These are phyloP conservation scores for Andricus grossulariae DNA, from an alignment of 1,140 invertebrate species.

Conservation along the genomic window DNA sequence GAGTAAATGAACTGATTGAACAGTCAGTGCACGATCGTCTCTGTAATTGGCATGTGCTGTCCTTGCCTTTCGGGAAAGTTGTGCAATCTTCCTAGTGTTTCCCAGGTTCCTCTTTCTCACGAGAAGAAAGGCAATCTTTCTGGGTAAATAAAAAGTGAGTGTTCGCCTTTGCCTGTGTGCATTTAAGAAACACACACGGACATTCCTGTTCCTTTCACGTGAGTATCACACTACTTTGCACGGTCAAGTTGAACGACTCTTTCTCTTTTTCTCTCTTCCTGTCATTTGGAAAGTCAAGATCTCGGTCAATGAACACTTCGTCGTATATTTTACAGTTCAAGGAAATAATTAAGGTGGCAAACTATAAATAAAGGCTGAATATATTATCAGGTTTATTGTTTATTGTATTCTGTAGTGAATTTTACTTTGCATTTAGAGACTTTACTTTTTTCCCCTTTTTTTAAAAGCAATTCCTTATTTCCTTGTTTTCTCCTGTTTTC, in stretches of 20 bases:
- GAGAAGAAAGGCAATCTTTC: neutral
- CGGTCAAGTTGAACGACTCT: slow-evolving; percentile 53
- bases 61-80: neutral
- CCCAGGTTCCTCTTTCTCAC: slow-evolving; percentile 33
- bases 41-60: slow-evolving; percentile 25
- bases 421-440: neutral
- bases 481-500: too few species aligned
- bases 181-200: slow-evolving; percentile 26
- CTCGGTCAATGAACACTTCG: slow-evolving; percentile 34
- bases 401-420: neutral
- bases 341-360: too few species aligned
- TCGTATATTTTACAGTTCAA: neutral
- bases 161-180: too few species aligned
- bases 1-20: neutral
- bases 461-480: neutral
- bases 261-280: slow-evolving; percentile 14
- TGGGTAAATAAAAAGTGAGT: neutral
- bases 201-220: slow-evolving; percentile 46
- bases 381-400: neutral
- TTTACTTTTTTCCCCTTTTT: neutral
- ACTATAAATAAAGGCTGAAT: too few species aligned
- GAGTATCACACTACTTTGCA: slow-evolving; percentile 37
- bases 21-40: neutral
- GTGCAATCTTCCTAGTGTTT: slow-evolving; percentile 28
- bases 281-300: slow-evolving; percentile 47